Evolutionary conservation across 2,113 vertebrate genomes (phyloP).

Genomic region (Entomyzon cyanotis): DNA sequence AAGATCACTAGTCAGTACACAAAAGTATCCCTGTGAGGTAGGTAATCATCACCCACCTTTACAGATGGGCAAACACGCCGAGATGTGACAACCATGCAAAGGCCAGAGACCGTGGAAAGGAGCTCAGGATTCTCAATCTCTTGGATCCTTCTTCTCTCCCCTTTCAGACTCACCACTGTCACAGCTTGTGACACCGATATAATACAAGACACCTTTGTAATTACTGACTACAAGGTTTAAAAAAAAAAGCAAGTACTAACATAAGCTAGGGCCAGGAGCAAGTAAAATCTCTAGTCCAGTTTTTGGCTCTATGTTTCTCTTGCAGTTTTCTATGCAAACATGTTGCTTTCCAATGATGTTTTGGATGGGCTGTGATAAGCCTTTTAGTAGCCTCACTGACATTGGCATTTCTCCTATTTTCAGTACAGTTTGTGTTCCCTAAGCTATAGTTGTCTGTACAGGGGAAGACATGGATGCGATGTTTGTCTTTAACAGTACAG

Average conservation of each 20-base stretch:
- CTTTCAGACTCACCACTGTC: not conserved
- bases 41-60: slow-evolving; percentile 20
- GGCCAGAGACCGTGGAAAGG: not conserved
- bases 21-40: slow-evolving; percentile 45
- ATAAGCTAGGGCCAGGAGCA: not conserved
- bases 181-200: not conserved
- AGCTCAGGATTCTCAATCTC: not conserved
- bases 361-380: not conserved
- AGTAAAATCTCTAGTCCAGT: not conserved
- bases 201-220: not conserved
- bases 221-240: not conserved
- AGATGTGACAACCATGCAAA: not conserved
- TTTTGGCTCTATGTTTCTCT: not conserved
- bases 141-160: not conserved
- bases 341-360: not conserved
- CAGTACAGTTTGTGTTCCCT: not conserved
- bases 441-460: not conserved
- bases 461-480: slow-evolving; percentile 33
- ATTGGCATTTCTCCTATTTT: not conserved
- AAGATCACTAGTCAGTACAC: not conserved
- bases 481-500: not conserved
- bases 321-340: not conserved
- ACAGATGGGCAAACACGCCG: slow-evolving; percentile 19
- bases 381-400: slow-evolving; percentile 12
- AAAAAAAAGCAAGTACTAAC: not conserved